Evolutionary conservation across 1,140 invertebrate genomes (phyloP).

Genomic region (Anthonomus grandis): DNA sequence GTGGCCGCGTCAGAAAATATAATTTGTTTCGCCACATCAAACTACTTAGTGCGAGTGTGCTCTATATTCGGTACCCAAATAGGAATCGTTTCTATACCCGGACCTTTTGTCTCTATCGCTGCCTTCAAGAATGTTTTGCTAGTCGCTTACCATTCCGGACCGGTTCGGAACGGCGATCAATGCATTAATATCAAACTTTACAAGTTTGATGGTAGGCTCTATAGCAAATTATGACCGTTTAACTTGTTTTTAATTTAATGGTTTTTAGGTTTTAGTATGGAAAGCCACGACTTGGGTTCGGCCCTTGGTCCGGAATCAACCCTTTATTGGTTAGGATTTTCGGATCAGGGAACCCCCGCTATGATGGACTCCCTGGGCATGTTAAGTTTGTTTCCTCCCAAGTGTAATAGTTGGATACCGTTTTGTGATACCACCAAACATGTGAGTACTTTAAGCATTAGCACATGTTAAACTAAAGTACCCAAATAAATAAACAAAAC

Average conservation of each 20-base stretch:
- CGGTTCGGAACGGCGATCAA: slow-evolving; percentile 52
- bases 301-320: slow-evolving; percentile 68
- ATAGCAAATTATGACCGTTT: background rate
- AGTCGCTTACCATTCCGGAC: slow-evolving; percentile 70
- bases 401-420: slow-evolving; percentile 72
- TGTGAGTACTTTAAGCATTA: no score
- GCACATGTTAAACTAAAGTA: slow-evolving; percentile 7
- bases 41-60: slow-evolving; percentile 75
- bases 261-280: slow-evolving; percentile 43
- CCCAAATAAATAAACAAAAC: no score
- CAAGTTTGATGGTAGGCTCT: slow-evolving; percentile 39
- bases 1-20: slow-evolving; percentile 69
- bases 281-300: slow-evolving; percentile 55
- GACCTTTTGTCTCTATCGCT: slow-evolving; percentile 62
- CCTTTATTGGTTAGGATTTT: slow-evolving; percentile 79
- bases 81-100: slow-evolving; percentile 71
- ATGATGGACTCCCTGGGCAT: slow-evolving; percentile 66
- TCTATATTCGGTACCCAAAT: slow-evolving; percentile 81
- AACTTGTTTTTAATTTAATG: background rate
- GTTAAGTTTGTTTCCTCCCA: slow-evolving; percentile 61
- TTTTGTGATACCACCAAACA: slow-evolving; percentile 68
- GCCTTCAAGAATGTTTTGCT: slow-evolving; percentile 68
- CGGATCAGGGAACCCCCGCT: slow-evolving; percentile 72
- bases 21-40: slow-evolving; percentile 74
- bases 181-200: slow-evolving; percentile 56